A percentile compares a stretch with the other conserved stretches of the same genome.
Conservation (phyloP, 1,140 invertebrate genomes). For the Piezodorus guildinii region DNA sequence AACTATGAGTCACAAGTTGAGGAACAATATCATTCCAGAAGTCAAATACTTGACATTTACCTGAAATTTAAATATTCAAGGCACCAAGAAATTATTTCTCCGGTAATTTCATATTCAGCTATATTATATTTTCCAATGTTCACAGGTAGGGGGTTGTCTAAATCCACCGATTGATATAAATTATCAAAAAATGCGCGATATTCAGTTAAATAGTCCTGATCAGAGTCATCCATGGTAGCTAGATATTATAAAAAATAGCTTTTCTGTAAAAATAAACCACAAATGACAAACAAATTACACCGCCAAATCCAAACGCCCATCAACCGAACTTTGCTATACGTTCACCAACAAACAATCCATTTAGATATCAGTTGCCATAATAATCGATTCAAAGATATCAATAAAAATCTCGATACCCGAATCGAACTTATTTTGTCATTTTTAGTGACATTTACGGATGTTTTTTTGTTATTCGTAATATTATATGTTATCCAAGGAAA, state of each 20-base stretch:
- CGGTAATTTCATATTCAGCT: slow-evolving; percentile 10
- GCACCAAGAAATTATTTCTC: slow-evolving; percentile 15
- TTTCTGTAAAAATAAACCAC: not conserved
- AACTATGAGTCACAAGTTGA: slow-evolving; percentile 3
- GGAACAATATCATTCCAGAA: not conserved
- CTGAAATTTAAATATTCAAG: slow-evolving; percentile 15
- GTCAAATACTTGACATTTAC: not conserved
- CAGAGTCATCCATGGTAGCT: not conserved
- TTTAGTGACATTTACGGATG: too few relatives aligned
- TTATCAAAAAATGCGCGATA: slow-evolving; percentile 8
- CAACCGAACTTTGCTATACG: too few relatives aligned
- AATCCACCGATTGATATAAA: not conserved
- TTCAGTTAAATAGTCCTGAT: slow-evolving; percentile 11
- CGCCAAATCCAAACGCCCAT: not conserved
- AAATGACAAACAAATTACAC: slow-evolving; percentile 2
- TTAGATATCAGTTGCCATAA: too few relatives aligned
- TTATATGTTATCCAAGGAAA: too few relatives aligned
- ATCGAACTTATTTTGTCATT: too few relatives aligned
- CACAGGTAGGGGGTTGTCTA: not conserved
- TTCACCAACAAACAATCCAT: too few relatives aligned
- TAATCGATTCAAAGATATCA: too few relatives aligned
- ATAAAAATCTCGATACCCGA: too few relatives aligned
- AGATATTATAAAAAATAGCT: not conserved
- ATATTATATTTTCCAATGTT: slow-evolving; percentile 11
- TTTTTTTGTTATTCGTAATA: too few relatives aligned